phyloP scores from a whole-genome alignment of 2,888 invertebrate genomes.

The Lithophane socia region DNA sequence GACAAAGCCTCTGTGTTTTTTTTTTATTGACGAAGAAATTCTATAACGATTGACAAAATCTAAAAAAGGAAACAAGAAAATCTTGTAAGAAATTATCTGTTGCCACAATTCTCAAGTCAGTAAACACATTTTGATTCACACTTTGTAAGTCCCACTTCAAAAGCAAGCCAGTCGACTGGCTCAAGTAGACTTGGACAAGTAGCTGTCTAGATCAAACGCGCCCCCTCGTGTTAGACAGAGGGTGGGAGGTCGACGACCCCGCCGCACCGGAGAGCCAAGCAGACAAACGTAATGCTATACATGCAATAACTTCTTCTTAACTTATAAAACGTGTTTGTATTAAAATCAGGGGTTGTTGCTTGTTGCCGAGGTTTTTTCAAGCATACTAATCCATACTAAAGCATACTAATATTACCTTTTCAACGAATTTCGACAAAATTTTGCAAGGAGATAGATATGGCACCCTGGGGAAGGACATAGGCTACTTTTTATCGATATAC shows the following conservation, averaged over 20 bases:
- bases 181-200: constrained; percentile 52
- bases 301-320: constrained; percentile 49
- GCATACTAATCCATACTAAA: too few species aligned
- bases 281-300: constrained; percentile 54
- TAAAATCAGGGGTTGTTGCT: constrained; percentile 2
- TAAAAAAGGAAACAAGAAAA: neutral
- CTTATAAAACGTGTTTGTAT: constrained; percentile 18
- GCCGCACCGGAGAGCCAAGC: constrained; percentile 30
- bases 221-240: constrained; percentile 63
- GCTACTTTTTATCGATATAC: too few species aligned
- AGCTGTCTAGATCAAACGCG: constrained; percentile 49
- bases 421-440: too few species aligned
- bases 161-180: constrained; percentile 29
- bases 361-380: neutral
- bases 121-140: constrained; percentile 22
- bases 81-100: neutral
- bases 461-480: too few species aligned
- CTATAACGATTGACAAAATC: neutral
- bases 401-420: too few species aligned
- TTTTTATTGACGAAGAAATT: neutral
- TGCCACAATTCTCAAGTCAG: neutral
- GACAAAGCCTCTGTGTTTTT: neutral
- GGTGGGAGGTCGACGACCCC: constrained; percentile 69
- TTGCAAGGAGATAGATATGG: too few species aligned
- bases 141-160: constrained; percentile 19